These are phyloP conservation scores for Hippoglossus hippoglossus DNA, from an alignment of 2,797 vertebrate species.

Conservation along the genomic window DNA sequence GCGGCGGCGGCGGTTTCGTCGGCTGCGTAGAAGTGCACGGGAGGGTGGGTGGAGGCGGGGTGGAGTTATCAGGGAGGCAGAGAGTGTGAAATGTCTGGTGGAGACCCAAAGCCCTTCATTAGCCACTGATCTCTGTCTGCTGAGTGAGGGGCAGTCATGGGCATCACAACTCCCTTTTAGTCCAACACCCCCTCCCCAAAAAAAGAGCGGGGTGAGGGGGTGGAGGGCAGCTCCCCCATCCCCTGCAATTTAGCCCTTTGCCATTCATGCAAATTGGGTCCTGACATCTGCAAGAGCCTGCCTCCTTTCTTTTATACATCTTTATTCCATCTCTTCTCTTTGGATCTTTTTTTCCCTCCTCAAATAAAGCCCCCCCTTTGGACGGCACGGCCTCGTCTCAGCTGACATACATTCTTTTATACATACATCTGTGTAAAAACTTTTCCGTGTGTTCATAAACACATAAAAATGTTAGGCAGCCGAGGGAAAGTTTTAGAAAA, in stretches of 20 bases:
- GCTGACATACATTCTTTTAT: constrained; percentile 40
- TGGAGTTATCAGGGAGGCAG: constrained; percentile 84
- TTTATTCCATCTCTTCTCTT: constrained; percentile 79
- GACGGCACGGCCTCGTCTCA: constrained; percentile 30
- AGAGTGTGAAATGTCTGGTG: constrained; percentile 85
- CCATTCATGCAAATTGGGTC: constrained; percentile 86
- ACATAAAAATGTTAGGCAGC: neutral
- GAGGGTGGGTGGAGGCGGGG: constrained; percentile 46
- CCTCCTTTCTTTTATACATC: constrained; percentile 79
- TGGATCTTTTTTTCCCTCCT: constrained; percentile 45
- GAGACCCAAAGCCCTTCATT: constrained; percentile 81
- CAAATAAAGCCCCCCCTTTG: constrained; percentile 62
- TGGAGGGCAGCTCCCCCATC: constrained; percentile 74
- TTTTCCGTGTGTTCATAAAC: constrained; percentile 5
- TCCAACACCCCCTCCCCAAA: constrained; percentile 45
- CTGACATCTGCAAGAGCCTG: constrained; percentile 84
- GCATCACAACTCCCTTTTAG: constrained; percentile 79
- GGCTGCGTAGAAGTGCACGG: constrained; percentile 71
- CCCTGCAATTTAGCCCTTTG: constrained; percentile 84
- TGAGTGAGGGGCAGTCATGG: constrained; percentile 80
- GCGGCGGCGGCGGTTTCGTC: constrained; percentile 51
- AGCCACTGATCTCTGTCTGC: constrained; percentile 86
- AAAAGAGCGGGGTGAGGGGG: constrained; percentile 55
- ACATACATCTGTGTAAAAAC: constrained; percentile 48
- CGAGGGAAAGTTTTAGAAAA: neutral